Evolutionary conservation across 2,888 invertebrate species (phyloP), one percentile per base, ranked within the genome.

Genomic region (Tryphoninae sp.): DNA sequence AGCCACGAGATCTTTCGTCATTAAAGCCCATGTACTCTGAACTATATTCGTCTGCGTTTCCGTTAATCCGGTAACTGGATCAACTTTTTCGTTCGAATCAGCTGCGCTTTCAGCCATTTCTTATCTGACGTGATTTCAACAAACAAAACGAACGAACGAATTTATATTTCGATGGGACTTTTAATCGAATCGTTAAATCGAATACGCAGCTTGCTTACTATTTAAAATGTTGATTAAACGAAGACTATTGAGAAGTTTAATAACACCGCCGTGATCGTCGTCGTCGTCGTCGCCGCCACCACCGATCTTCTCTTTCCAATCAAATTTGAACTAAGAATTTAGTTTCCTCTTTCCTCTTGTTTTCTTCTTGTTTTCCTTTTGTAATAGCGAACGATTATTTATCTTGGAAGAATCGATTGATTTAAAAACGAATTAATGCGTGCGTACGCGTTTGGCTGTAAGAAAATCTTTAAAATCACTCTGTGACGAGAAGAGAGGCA

Each of bases 31-130:
- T 16, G 93, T 92, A 80, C 89, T 90, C 62, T 89, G 90, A 22
- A 94, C 91, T 64, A 92, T 87, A 79, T 89, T 88, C 85, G 92
- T 92, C 85, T 93, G 92, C 58, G 91, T 90, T 19, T 90, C 90
- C 3, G 92, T 93, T 69, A 93, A 87, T 77, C 93, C 92, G 8
- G 92, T 93, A 16, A 87, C 89, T 19, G 92, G 89, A 84, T 93
- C 92, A 55, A 92, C 83, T 65, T 83, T 86, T 51, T 86, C 86
- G 45, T 89, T 53, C 6, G 64, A 62, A 22, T 58, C 11, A 9
- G 55, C 53, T 9, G 86, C 90, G 90, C 90, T 90, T 73, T 78
- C 84, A 59, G 86, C 90, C 91, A 90, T 90, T 73, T 78, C 84
- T 61, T 61, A 51, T 79, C 83, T 84, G 6, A 65, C n/a, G 62